Base-by-base conservation (phyloP, 2,797 vertebrate genomes). In the Alectoris magna region DNA sequence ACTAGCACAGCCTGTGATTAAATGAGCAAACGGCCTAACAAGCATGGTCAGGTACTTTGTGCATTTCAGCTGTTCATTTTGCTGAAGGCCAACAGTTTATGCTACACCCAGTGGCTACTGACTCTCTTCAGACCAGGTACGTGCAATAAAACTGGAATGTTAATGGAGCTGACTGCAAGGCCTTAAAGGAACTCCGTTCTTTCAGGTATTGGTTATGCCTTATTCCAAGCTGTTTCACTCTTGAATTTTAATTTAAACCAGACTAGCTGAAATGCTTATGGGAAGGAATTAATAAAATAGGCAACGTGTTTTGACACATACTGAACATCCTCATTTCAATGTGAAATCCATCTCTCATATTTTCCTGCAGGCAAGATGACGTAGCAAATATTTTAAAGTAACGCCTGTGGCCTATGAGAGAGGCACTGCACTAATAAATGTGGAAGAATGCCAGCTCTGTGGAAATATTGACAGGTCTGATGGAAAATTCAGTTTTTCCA, bases 41-140 rank as follows among this genome's bases (percentile, higher is more conserved):
- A 96, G 97, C 86, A 89, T 95, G 94, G 95, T 97, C 97, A 98
- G 97, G 97, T 96, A 95, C 82, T 34, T 59, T 67, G 13, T 60
- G 80, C 58, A 4, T 96, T 97, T 98, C 96, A 97, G 93, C 96
- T 97, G 95, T 82, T 97, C 86, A 39, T 97, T 97, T 97, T 96
- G 97, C 97, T 98, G 96, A 97, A 98, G 98, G 97, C 97, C 95
- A 96, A 96, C 97, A 97, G 97, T 97, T 97, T 95, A 97, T 97
- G 96, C 95, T 96, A 43, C 83, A 88, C 95, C 97, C 96, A 95
- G 81, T 96, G 96, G 97, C 94, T 91, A 95, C 76, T 0, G 17
- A 49, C 69, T 96, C 86, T 96, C 87, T 96, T 94, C 95, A 97
- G 96, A 94, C 87, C 91, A 94, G 96, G 86, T 94, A 93, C 85